Evolutionary conservation across 2,797 vertebrate genomes (phyloP), one percentile per base, ranked within the genome.

Genomic region (Pyrocephalus nanus): DNA sequence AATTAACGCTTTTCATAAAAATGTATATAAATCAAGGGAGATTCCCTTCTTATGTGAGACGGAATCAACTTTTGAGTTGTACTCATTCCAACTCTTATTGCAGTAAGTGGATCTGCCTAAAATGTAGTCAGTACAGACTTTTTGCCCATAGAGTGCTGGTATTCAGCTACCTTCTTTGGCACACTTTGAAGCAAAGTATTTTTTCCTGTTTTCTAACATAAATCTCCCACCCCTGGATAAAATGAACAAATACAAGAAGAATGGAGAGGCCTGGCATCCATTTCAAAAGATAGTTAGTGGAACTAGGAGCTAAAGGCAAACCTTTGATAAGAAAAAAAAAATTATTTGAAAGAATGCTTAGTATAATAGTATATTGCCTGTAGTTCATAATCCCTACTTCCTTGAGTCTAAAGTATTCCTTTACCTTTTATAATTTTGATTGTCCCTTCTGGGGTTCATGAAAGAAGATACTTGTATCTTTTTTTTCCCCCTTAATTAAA

Each of bases 401-500:
- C 61, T 78, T 51, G 17, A 77, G 34, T 62, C 62, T 80, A 5
- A 94, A 89, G 53, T 82, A 55, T 75, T 85, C 58, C 53, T 93
- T 94, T 93, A 29, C 32, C 36, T 92, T 92, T 83, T 75, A 27
- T 17, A 86, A 77, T 62, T 77, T 29, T 77, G 36, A 29, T 80
- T 62, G 36, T 91, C 20, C 55, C 43, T 89, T 92, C 69, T 83
- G 50, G 36, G 21, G 34, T 73, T 74, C 71, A n/a, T 91, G 89
- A 92, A 95, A 93, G 61, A 86, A 86, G 85, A 93, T 91, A 80
- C 7, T 20, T 82, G 34, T 89, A 57, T 90, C 48, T 72, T 75
- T 85, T 88, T 58, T 83, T 83, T 83, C 67, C 57, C 21, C 30
- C 27, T 93, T 95, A 88, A 93, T 92, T 92, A 91, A 93, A 91